Evolutionary conservation across 1,140 invertebrate genomes (phyloP).

Genomic region (Philaenus spumarius): DNA sequence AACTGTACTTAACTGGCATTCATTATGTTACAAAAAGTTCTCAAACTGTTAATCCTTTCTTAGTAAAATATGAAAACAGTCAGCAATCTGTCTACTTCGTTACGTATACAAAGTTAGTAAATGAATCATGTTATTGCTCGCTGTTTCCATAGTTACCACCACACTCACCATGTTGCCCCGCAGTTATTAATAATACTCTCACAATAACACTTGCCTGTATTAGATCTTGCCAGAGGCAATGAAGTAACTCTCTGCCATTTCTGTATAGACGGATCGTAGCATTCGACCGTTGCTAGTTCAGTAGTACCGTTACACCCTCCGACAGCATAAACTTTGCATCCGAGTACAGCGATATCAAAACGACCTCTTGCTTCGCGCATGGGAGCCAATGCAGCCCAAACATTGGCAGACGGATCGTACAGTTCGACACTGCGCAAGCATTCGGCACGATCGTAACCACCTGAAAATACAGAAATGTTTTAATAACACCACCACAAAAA

Average conservation of each 20-base stretch:
- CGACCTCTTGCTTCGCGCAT: conserved; percentile 52
- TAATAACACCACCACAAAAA: too few species aligned
- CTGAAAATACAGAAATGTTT: conserved; percentile 39
- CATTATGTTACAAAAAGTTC: too few species aligned
- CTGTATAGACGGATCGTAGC: conserved; percentile 46
- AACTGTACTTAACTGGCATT: too few species aligned
- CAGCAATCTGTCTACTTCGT: too few species aligned
- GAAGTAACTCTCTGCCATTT: conserved; percentile 58
- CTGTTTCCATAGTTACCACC: too few species aligned
- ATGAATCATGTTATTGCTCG: too few species aligned
- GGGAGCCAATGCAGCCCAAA: conserved; percentile 47
- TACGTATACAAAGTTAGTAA: too few species aligned
- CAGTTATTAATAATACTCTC: too few species aligned
- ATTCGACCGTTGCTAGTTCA: conserved; percentile 63
- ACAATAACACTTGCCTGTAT: conserved; percentile 45
- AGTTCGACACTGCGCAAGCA: conserved; percentile 63
- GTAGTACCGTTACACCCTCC: conserved; percentile 74
- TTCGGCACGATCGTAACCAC: conserved; percentile 80
- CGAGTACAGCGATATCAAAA: conserved; percentile 62
- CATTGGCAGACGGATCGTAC: conserved; percentile 49
- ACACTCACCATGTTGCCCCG: too few species aligned
- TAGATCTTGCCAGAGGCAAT: conserved; percentile 58
- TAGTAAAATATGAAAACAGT: too few species aligned
- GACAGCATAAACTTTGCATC: conserved; percentile 62
- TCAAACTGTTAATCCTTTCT: too few species aligned